Evolutionary conservation across 2,113 vertebrate species (phyloP).

Genomic region (Callorhinus ursinus): DNA sequence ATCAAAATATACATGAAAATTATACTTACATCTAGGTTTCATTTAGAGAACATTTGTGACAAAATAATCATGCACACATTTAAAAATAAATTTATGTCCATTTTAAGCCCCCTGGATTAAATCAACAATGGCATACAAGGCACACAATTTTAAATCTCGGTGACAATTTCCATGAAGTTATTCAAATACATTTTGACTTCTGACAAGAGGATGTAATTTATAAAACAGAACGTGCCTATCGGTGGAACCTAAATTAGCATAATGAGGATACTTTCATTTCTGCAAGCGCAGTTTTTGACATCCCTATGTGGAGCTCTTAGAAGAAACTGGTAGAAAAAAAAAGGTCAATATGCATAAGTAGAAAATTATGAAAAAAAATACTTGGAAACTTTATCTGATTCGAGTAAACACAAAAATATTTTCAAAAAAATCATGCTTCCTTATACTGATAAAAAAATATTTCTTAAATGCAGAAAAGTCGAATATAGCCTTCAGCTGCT

Average conservation of each 20-base stretch:
- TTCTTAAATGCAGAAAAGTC: slow-evolving; percentile 78
- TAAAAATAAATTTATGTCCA: slow-evolving; percentile 91
- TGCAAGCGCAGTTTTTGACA: slow-evolving; percentile 93
- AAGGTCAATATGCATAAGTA: slow-evolving; percentile 89
- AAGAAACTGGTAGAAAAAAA: slow-evolving; percentile 89
- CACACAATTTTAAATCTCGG: slow-evolving; percentile 93
- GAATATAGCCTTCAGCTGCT: slow-evolving; percentile 82
- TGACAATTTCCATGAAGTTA: slow-evolving; percentile 96
- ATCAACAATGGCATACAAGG: slow-evolving; percentile 91
- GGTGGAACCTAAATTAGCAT: slow-evolving; percentile 94
- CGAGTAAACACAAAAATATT: slow-evolving; percentile 87
- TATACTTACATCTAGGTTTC: slow-evolving; percentile 89
- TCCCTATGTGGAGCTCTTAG: slow-evolving; percentile 87
- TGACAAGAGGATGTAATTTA: slow-evolving; percentile 97
- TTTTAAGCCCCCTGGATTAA: slow-evolving; percentile 92
- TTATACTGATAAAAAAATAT: slow-evolving; percentile 80
- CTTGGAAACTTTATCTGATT: slow-evolving; percentile 88
- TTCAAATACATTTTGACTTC: slow-evolving; percentile 97
- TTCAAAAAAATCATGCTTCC: slow-evolving; percentile 83
- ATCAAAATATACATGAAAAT: slow-evolving; percentile 91
- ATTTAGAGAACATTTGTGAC: slow-evolving; percentile 94
- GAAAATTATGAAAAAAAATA: slow-evolving; percentile 89
- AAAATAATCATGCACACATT: slow-evolving; percentile 90
- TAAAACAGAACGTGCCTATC: slow-evolving; percentile 96
- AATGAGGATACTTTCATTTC: slow-evolving; percentile 96